Evolutionary conservation across 2,113 vertebrate species (phyloP).

Genomic region (Neogobius melanostomus): DNA sequence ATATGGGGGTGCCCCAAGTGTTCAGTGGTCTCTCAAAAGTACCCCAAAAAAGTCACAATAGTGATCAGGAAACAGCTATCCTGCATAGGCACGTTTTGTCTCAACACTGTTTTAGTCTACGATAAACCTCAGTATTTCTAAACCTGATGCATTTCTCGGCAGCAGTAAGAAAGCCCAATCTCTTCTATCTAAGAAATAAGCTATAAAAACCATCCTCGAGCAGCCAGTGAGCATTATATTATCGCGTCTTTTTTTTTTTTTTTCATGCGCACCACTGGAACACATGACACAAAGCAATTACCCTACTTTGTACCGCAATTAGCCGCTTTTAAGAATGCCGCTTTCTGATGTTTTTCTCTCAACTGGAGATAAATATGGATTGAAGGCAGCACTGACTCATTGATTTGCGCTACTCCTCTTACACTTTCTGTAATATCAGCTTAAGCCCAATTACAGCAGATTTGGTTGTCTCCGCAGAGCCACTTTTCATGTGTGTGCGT

Average conservation of each 20-base stretch:
- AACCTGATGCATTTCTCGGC: conserved; percentile 30
- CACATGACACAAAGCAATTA: conserved; percentile 75
- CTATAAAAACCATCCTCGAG: conserved; percentile 56
- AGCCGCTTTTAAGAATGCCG: conserved; percentile 74
- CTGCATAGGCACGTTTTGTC: no score
- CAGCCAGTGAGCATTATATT: conserved; percentile 46
- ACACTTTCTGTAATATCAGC: conserved; percentile 82
- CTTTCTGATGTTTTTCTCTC: conserved; percentile 73
- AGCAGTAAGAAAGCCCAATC: conserved; percentile 35
- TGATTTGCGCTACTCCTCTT: conserved; percentile 78
- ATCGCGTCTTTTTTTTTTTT: conserved; percentile 53
- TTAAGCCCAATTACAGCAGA: conserved; percentile 82
- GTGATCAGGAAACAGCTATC: no score
- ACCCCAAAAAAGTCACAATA: no score
- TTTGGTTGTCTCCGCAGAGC: conserved; percentile 75
- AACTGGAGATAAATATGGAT: conserved; percentile 77
- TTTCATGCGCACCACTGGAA: conserved; percentile 44
- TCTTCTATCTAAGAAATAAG: conserved; percentile 45
- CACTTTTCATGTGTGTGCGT: conserved; percentile 43
- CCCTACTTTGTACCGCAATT: conserved; percentile 76
- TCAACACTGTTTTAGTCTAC: not conserved
- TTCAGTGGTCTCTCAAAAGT: no score
- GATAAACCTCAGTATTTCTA: not conserved
- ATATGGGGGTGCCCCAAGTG: no score
- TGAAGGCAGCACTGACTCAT: conserved; percentile 75